Base-by-base conservation (phyloP, 2,797 vertebrate species). In the Tapera naevia region DNA sequence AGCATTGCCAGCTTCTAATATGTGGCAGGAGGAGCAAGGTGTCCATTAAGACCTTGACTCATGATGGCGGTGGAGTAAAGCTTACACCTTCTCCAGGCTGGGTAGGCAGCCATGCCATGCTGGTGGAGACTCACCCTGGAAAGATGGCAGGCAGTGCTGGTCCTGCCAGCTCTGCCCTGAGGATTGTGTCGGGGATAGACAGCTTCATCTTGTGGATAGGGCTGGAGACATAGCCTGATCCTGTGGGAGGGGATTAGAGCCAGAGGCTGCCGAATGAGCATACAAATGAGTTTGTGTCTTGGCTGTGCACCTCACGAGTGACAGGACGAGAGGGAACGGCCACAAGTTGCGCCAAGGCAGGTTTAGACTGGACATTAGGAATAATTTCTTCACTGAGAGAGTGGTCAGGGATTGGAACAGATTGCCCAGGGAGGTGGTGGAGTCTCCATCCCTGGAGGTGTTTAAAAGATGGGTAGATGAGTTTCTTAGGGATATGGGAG, bases 91-190 rank as follows among this genome's bases (percentile, higher is more conserved):
- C 18, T 58, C n/a, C 24, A 1, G 35, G 48, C 56, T 4, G 4
- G 23, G 60, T 39, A 11, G 85, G 60, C 43, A 11, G 88, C 80
- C 0, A 0, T 53, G n/a, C 57, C 0, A 1, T 79, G 85, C 64
- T 45, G 8, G 28, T 1, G 33, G 33, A 86, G 78, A 71, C 67
- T 91, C 6, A 5, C 43, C 37, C 61, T 17, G 35, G 32, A 46
- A 81, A 2, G 0, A 54, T 66, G 58, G 41, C 62, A 51, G 73
- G 43, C 5, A 2, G 78, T 1, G 0, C 12, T 46, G 25, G 73
- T 69, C 50, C 78, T 5, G 4, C 46, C 51, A 56, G 73, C 73
- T 62, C 54, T 88, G 57, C 74, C 71, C 61, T 2, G 2, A 64
- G 62, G 80, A 65, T 73, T 69, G 16, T 91, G 89, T 76, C 1